phyloP scores from a whole-genome alignment of 1,140 invertebrate species.

The Anastrepha ludens region DNA sequence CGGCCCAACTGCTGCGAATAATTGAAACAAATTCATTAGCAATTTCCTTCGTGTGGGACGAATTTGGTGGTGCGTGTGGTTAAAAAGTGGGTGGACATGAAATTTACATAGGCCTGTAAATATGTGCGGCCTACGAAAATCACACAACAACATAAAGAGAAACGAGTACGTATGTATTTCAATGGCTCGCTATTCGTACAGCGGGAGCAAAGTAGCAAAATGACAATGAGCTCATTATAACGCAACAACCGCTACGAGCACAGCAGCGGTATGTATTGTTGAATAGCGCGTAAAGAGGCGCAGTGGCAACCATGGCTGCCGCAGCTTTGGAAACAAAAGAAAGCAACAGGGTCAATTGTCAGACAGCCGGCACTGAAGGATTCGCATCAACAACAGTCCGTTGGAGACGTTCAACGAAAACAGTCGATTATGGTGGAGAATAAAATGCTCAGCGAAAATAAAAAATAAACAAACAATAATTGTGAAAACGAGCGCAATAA shows the following conservation, averaged over 20 bases:
- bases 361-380: conserved; percentile 7
- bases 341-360: not conserved
- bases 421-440: not conserved
- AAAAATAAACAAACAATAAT: not conserved
- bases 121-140: no score
- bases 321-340: not conserved
- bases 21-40: no score
- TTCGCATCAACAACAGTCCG: not conserved
- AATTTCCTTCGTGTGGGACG: no score
- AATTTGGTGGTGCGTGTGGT: no score
- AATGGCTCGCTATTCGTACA: no score
- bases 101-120: no score
- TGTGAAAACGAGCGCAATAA: not conserved
- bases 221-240: not conserved
- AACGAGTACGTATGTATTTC: no score
- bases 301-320: conserved; percentile 9
- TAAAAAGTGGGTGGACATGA: no score
- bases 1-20: no score
- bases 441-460: not conserved
- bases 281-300: not conserved
- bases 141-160: no score
- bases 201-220: not conserved
- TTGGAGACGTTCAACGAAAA: conserved; percentile 16
- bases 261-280: not conserved
- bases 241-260: not conserved